Conservation (phyloP, 2,797 vertebrate species). For the Hylomyscus alleni region DNA sequence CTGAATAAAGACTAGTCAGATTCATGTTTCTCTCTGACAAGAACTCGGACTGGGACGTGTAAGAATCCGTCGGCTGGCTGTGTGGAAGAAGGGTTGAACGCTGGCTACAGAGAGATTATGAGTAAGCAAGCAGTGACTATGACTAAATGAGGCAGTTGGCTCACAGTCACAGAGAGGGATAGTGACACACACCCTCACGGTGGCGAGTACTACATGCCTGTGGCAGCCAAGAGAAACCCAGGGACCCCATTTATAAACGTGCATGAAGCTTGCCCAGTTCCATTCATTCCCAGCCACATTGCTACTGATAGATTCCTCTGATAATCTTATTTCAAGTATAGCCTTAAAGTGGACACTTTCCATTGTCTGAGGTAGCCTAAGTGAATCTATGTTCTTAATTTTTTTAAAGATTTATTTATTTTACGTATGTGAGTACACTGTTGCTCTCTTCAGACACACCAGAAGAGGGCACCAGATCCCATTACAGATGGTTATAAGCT, state of each 20-base stretch:
- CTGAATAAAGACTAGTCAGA: neutral
- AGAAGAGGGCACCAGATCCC: too few species aligned
- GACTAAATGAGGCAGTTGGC: constrained; percentile 33
- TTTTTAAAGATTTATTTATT: neutral
- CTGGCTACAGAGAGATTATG: neutral
- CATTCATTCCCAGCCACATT: neutral
- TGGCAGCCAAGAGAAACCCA: neutral
- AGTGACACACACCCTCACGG: neutral
- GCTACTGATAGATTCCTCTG: constrained; percentile 33
- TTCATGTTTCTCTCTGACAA: neutral
- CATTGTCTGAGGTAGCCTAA: constrained; percentile 22
- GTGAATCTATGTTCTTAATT: constrained; percentile 25
- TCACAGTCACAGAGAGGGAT: neutral
- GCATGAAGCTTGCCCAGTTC: neutral
- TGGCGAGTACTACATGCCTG: neutral
- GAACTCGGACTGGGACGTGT: constrained; percentile 1
- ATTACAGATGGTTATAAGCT: too few species aligned
- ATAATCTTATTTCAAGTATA: constrained; percentile 1
- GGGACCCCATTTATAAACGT: neutral
- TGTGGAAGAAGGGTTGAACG: neutral
- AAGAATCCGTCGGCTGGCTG: neutral
- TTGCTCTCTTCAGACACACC: too few species aligned
- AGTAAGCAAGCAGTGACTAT: constrained; percentile 64
- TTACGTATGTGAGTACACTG: too few species aligned
- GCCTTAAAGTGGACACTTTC: constrained; percentile 52